These are phyloP conservation scores for Penelope pileata DNA, from an alignment of 2,113 vertebrate genomes.

Conservation along the genomic window DNA sequence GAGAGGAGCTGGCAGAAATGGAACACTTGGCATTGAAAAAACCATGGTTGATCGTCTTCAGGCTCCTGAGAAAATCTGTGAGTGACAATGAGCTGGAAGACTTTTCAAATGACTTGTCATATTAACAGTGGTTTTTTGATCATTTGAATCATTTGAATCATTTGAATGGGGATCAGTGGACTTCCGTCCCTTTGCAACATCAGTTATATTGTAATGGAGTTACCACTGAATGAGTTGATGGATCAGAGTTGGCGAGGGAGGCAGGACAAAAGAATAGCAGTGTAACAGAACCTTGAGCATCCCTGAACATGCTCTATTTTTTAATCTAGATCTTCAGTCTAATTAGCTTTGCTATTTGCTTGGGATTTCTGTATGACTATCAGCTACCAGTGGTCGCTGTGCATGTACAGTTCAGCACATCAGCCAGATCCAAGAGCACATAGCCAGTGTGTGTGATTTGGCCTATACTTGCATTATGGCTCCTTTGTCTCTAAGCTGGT, in stretches of 20 bases:
- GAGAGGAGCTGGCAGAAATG: neutral
- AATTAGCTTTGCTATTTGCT: neutral
- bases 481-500: neutral
- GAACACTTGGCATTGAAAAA: neutral
- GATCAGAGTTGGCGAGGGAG: too few relatives aligned
- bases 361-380: neutral
- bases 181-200: neutral
- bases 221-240: neutral
- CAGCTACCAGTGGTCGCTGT: neutral
- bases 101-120: neutral
- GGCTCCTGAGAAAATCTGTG: neutral
- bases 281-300: neutral
- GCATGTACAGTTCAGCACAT: neutral
- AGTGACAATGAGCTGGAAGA: neutral
- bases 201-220: neutral
- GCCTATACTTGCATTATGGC: neutral
- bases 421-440: neutral
- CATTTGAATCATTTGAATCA: too few relatives aligned
- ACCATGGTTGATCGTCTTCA: neutral
- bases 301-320: neutral
- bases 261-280: neutral
- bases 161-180: neutral
- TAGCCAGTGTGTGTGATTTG: neutral
- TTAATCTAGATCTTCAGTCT: neutral
- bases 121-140: neutral